A percentile compares a stretch with the other conserved stretches of the same genome.
phyloP scores from a whole-genome alignment of 2,888 invertebrate species.

The Drosophila neutralis region DNA sequence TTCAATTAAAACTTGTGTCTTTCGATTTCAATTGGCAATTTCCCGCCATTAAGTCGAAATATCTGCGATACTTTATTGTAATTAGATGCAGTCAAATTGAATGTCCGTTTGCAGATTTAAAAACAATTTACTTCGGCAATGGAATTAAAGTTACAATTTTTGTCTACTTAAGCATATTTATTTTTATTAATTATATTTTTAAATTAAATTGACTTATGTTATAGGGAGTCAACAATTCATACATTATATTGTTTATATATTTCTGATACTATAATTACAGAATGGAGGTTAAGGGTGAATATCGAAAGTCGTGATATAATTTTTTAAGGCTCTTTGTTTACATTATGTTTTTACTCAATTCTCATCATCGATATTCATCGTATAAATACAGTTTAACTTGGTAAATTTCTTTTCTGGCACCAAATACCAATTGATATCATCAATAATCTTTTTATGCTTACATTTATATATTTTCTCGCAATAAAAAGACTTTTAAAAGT shows the following conservation, averaged over 20 bases:
- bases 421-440: neutral
- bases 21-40: constrained; percentile 42
- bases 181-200: neutral
- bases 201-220: neutral
- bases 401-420: neutral
- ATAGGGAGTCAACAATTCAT: neutral
- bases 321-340: neutral
- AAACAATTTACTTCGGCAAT: constrained; percentile 8
- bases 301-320: too few relatives aligned
- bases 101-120: constrained; percentile 17
- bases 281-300: neutral
- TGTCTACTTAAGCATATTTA: neutral
- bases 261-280: neutral
- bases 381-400: neutral
- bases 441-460: neutral
- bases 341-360: neutral
- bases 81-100: constrained; percentile 62
- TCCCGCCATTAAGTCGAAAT: constrained; percentile 60
- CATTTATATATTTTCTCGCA: too few relatives aligned
- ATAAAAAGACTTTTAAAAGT: neutral
- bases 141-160: neutral
- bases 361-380: neutral
- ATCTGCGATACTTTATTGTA: constrained; percentile 65
- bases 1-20: constrained; percentile 75
- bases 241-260: neutral